A percentile compares a stretch with the other conserved stretches of the same genome.
These are phyloP conservation scores for Hemibagrus guttatus DNA, from an alignment of 2,797 vertebrate species.

Conservation along the genomic window DNA sequence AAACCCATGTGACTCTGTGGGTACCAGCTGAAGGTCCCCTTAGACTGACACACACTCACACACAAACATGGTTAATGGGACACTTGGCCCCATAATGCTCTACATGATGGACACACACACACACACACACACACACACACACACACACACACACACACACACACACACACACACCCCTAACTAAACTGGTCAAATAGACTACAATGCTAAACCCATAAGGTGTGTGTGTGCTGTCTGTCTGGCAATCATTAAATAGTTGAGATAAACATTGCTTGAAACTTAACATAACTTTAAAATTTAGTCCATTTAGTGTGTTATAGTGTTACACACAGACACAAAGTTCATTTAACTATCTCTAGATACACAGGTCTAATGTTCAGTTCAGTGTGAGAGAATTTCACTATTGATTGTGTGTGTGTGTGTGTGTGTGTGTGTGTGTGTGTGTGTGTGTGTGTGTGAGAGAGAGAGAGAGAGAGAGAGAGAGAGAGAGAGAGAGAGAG, in stretches of 20 bases:
- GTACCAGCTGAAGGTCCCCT: neutral
- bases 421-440: neutral
- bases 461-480: too few relatives aligned
- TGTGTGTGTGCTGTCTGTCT: too few relatives aligned
- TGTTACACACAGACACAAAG: neutral
- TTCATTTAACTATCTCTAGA: neutral
- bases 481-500: too few relatives aligned
- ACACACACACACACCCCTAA: neutral
- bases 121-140: neutral
- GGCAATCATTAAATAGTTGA: too few relatives aligned
- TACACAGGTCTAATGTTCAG: neutral
- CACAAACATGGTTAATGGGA: neutral
- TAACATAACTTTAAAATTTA: too few relatives aligned
- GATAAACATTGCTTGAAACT: too few relatives aligned
- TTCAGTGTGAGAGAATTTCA: neutral
- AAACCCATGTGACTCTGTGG: too few relatives aligned
- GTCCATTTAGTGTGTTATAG: neutral
- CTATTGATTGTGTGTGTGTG: neutral
- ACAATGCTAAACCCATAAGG: too few relatives aligned
- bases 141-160: neutral
- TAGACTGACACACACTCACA: constrained; percentile 29
- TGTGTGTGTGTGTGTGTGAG: neutral
- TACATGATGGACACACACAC: neutral
- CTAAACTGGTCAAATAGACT: too few relatives aligned
- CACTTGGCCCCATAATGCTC: too few relatives aligned